Evolutionary conservation across 1,140 invertebrate species (phyloP), one percentile per base, ranked within the genome.

Genomic region (Temnothorax longispinosus): DNA sequence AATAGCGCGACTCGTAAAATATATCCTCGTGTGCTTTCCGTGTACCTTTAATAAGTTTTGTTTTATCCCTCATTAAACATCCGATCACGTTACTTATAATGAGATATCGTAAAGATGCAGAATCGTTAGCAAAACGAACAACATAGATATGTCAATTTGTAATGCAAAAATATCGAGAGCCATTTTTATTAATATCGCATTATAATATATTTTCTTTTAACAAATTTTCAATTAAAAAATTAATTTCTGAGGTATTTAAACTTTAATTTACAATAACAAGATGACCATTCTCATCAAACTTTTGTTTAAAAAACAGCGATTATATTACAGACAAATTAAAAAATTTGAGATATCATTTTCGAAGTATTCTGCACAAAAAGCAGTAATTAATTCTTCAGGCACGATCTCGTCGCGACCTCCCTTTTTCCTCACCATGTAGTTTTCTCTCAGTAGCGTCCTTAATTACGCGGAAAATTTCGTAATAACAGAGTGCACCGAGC

Each of bases 391-490:
- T 78, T 78, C 27, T 64, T 64, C 15, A 50, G 11, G 15, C 38
- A 50, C 10, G 58, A 78, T 78, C 27, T 2, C 41, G 4, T 78
- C 27, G n/a, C 41, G 5, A 35, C 2, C n/a, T 67, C 15, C 10
- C 27, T 27, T 54, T 18, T 10, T 41, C 44, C 15, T 54, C 18
- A 32, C 15, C 60, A 8, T 56, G 44, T 21, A 7, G 13, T 56
- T 81, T 81, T n/a, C 18, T 60, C n/a, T 13, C 21, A n/a, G n/a
- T 35, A 32, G n/a, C n/a, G 50, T 27, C 47, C 64, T 81, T 81
- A 81, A 81, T 81, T 81, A 18, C 64, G n/a, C 10, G 35, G 21
- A 69, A 81, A 81, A 69, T 81, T 69, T 69, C 64, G 15, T 52
- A 67, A 44, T 56, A 69, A 56, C 10, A 54, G 38, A 38, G 13